phyloP scores from a whole-genome alignment of 2,113 vertebrate genomes.

The Calidris pygmaea region DNA sequence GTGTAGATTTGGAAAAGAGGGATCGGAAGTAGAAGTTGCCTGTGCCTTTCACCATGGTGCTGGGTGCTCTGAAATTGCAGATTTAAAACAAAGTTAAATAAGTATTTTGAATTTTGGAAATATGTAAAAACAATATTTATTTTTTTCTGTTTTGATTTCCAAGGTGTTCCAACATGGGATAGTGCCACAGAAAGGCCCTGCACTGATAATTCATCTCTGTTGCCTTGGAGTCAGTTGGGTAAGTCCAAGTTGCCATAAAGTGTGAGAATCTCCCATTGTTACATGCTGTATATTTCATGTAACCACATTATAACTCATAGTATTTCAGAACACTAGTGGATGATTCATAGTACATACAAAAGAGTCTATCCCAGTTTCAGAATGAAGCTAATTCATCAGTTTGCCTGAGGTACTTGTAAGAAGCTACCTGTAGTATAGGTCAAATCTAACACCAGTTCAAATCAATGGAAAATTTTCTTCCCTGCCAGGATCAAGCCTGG shows the following conservation, averaged over 20 bases:
- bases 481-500: not conserved
- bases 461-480: not conserved
- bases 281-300: not conserved
- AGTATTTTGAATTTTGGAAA: not conserved
- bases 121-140: not conserved
- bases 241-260: not conserved
- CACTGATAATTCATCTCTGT: not conserved
- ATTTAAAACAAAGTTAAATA: not conserved
- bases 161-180: not conserved
- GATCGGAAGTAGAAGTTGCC: not conserved
- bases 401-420: not conserved
- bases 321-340: not conserved
- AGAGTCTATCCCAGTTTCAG: not conserved
- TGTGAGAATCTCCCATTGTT: not conserved
- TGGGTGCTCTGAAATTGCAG: not conserved
- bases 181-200: not conserved
- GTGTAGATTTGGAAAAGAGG: not conserved
- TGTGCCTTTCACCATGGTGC: not conserved
- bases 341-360: not conserved
- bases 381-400: not conserved
- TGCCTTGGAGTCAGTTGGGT: not conserved
- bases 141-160: not conserved
- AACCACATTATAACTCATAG: not conserved
- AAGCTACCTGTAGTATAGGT: not conserved
- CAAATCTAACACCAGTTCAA: not conserved